Base-by-base conservation (phyloP, 2,113 vertebrate genomes). In the Salvator merianae region DNA sequence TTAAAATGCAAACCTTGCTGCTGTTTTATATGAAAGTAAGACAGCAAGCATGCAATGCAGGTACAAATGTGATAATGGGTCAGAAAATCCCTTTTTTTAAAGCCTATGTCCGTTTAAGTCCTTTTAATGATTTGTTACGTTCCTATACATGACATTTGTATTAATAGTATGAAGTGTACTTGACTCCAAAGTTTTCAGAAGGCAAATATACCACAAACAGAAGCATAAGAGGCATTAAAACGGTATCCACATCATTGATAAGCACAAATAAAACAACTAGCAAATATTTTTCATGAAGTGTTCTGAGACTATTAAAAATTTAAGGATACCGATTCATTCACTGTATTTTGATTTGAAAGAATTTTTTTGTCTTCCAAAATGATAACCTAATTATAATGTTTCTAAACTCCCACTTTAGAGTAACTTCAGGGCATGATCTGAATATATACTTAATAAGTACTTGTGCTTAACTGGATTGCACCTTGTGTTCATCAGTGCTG, bases 41-140 rank as follows among this genome's bases (percentile, higher is more conserved):
- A 88, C 34, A 81, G 91, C 86, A 91, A 87, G 84, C 90, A 92
- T 90, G 89, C 89, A 92, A 28, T 5, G 90, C 53, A 26, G 91
- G 43, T 78, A 88, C 68, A 91, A 90, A 77, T 73, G 83, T 78
- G 69, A 28, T 80, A 55, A 66, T 4, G 20, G 55, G 83, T 83
- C 87, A 87, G 22, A 91, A 32, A 36, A 63, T 50, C 26, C 55
- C 24, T 72, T 70, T 38, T 72, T 24, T 20, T 68, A 24, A 36
- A 30, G 65, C 78, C 71, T 36, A 72, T 78, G 38, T 77, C 59
- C 14, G 32, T 72, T 70, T 40, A 65, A 78, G 12, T 80, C 59
- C 32, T 38, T 69, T 76, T 68, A 4, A 40, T 87, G 82, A 73
- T 18, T 38, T 14, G 12, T 40, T 84, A 74, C 65, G 77, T 85